Evolutionary conservation across 2,888 invertebrate genomes (phyloP).

Genomic region (Ectemnius cavifrons): DNA sequence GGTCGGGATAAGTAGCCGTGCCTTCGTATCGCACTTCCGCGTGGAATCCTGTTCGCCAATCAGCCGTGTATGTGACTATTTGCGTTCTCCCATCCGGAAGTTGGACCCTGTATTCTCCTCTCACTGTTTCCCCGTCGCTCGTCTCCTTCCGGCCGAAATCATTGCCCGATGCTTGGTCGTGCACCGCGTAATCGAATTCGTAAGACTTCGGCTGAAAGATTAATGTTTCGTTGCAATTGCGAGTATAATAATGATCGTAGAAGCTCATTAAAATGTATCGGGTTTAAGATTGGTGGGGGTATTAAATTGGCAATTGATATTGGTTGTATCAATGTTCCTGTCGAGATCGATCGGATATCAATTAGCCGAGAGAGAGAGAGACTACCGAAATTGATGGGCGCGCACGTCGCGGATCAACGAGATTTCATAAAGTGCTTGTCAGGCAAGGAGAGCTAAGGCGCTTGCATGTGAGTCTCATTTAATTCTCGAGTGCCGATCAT

Average conservation of each 20-base stretch:
- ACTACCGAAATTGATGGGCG: no score
- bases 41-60: slow-evolving; percentile 89
- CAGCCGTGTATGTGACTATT: slow-evolving; percentile 88
- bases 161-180: slow-evolving; percentile 86
- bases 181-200: slow-evolving; percentile 89
- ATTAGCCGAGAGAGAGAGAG: no score
- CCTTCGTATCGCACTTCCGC: slow-evolving; percentile 89
- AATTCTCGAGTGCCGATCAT: slow-evolving; percentile 14
- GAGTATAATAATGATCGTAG: no score
- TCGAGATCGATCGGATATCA: no score
- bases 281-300: no score
- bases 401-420: no score
- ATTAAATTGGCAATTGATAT: no score
- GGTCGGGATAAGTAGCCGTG: slow-evolving; percentile 83
- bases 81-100: slow-evolving; percentile 83
- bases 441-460: no score
- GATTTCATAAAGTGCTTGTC: slow-evolving; percentile 1
- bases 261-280: no score
- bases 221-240: no score
- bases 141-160: slow-evolving; percentile 85
- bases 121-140: slow-evolving; percentile 86
- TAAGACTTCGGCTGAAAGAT: slow-evolving; percentile 84
- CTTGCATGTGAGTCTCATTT: slow-evolving; percentile 1
- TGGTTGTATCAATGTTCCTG: no score
- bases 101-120: slow-evolving; percentile 82